Percentiles rank a stretch among this genome's conserved stretches.
These are phyloP conservation scores for Apteryx owenii DNA, from an alignment of 2,113 vertebrate genomes.

Conservation along the genomic window DNA sequence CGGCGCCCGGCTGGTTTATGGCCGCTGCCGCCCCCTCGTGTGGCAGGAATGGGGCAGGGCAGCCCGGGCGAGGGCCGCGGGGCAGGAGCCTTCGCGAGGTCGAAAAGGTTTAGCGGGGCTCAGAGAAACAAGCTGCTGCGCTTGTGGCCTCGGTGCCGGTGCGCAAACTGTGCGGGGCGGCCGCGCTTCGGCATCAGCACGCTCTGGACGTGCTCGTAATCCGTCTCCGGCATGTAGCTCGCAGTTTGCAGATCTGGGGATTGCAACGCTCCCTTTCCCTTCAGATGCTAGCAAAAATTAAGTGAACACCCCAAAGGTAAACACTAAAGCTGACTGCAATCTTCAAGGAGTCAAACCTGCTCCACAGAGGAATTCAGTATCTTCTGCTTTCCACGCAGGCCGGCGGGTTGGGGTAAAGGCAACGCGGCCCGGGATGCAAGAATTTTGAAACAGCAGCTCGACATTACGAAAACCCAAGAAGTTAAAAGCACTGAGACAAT, in stretches of 20 bases:
- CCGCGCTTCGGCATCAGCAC: accelerated
- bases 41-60: background rate
- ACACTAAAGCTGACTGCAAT: background rate
- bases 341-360: accelerated
- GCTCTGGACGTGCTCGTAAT: too few relatives aligned
- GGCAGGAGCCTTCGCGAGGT: too few relatives aligned
- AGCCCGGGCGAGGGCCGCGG: background rate
- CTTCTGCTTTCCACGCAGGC: accelerated
- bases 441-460: background rate
- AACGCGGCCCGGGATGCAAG: accelerated
- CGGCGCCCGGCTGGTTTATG: too few relatives aligned
- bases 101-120: background rate
- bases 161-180: accelerated
- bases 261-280: background rate
- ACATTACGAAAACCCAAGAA: background rate
- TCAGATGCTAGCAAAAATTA: accelerated
- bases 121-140: background rate
- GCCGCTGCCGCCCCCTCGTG: background rate
- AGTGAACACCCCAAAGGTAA: accelerated
- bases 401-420: accelerated
- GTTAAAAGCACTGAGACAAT: background rate
- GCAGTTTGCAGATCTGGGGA: accelerated
- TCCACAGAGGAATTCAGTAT: background rate
- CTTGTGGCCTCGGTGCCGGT: accelerated
- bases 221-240: background rate